A percentile compares a stretch with the other conserved stretches of the same genome.
Conservation (phyloP, 53 echinoderm and acorn worm species). For the Glandiceps talaboti region DNA sequence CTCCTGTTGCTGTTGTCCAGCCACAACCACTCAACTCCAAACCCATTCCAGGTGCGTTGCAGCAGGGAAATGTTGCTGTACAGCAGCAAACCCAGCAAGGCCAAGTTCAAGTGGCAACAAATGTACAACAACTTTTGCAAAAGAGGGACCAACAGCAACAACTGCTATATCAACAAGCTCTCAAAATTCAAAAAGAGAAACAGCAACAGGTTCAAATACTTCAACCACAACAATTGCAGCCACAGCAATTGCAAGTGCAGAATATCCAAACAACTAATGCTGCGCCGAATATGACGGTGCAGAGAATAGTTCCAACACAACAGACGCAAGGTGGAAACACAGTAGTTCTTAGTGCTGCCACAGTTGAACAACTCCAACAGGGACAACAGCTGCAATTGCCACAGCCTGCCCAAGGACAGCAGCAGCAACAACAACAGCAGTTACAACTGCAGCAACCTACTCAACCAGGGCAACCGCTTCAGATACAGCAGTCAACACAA, state of each 20-base stretch:
- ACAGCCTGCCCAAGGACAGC: slow-evolving; percentile 6
- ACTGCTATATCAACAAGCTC: slow-evolving; percentile 16
- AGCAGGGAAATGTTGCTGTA: not conserved
- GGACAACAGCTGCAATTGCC: slow-evolving; percentile 7
- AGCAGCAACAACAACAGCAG: slow-evolving; percentile 7
- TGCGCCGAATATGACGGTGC: not conserved
- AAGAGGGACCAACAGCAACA: slow-evolving; percentile 15
- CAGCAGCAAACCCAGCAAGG: slow-evolving; percentile 13
- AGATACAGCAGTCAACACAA: slow-evolving; percentile 18
- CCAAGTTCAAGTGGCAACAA: not conserved
- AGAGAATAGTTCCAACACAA: slow-evolving; percentile 12
- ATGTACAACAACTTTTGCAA: not conserved
- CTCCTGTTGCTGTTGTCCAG: not conserved
- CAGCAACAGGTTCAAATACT: slow-evolving; percentile 1
- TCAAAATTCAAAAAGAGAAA: slow-evolving; percentile 21
- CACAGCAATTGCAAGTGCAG: not conserved
- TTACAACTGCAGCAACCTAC: slow-evolving; percentile 6
- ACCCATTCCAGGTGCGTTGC: not conserved
- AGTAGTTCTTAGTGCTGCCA: slow-evolving; percentile 11
- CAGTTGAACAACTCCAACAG: slow-evolving; percentile 22
- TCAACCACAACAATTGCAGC: not conserved
- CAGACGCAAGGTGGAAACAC: slow-evolving; percentile 19
- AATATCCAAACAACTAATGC: slow-evolving; percentile 3
- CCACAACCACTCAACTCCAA: not conserved
- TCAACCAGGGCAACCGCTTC: slow-evolving; percentile 4